Conservation (phyloP, 1,140 invertebrate species). For the Ditylenchus dipsaci region DNA sequence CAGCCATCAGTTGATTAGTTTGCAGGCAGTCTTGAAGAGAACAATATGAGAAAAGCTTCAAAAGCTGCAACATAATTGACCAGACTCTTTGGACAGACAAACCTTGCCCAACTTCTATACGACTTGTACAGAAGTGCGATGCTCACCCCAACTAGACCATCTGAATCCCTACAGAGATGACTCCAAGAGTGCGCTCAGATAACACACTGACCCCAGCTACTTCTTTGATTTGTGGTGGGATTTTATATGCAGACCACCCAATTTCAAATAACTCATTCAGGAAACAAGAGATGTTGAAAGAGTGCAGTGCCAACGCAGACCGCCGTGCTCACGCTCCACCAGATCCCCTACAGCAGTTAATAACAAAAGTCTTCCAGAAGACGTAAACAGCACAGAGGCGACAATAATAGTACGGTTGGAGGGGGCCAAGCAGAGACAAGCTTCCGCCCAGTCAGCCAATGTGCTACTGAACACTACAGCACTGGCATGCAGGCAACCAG, state of each 20-base stretch:
- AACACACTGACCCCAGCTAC: slow-evolving; percentile 97
- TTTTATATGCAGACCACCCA: too few species aligned
- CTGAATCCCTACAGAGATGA: slow-evolving; percentile 89
- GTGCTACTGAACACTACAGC: slow-evolving; percentile 6
- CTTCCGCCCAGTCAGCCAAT: background rate
- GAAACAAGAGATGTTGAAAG: slow-evolving; percentile 92
- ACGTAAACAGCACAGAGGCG: slow-evolving; percentile 17
- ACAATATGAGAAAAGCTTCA: slow-evolving; percentile 94
- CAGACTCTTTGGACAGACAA: slow-evolving; percentile 86
- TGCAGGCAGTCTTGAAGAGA: slow-evolving; percentile 74
- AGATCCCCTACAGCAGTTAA: background rate
- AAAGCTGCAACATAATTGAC: slow-evolving; percentile 82
- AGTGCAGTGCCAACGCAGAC: slow-evolving; percentile 58
- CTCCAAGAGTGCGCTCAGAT: slow-evolving; percentile 76
- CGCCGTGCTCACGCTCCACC: slow-evolving; percentile 11
- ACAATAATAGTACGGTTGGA: background rate
- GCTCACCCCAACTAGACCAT: slow-evolving; percentile 84
- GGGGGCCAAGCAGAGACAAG: too few species aligned
- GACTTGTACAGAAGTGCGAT: slow-evolving; percentile 86
- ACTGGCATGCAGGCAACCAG: too few species aligned
- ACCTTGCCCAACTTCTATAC: slow-evolving; percentile 92
- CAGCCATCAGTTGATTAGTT: too few species aligned
- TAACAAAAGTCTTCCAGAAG: slow-evolving; percentile 21
- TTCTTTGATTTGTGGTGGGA: slow-evolving; percentile 86
- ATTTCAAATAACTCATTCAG: too few species aligned